Percentiles rank a stretch among this genome's conserved stretches.
These are phyloP conservation scores for Symphodus melops DNA, from an alignment of 2,113 vertebrate species.

Conservation along the genomic window DNA sequence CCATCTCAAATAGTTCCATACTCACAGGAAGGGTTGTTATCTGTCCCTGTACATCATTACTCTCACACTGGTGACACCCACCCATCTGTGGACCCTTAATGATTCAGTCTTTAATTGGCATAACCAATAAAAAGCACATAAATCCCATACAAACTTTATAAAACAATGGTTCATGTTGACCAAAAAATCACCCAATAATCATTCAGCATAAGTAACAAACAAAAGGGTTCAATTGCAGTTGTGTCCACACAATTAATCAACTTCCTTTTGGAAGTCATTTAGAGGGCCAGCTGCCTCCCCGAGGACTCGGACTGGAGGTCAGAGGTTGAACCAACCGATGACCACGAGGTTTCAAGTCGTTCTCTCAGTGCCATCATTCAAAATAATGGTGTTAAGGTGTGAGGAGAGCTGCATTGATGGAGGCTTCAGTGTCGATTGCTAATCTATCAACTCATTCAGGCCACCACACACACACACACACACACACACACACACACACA, in stretches of 20 bases:
- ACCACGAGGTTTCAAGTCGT: conserved; percentile 20
- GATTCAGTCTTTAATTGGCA: no score
- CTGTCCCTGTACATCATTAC: no score
- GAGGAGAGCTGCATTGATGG: not conserved
- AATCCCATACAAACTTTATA: no score
- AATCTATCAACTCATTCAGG: not conserved
- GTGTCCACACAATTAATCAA: conserved; percentile 43
- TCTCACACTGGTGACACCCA: no score
- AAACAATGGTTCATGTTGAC: no score
- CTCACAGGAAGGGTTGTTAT: no score
- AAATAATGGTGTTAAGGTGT: not conserved
- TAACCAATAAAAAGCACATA: no score
- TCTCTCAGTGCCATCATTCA: conserved; percentile 16
- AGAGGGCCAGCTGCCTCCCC: conserved; percentile 3
- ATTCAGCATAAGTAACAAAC: conserved; percentile 22
- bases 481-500: not conserved
- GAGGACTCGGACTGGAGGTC: not conserved
- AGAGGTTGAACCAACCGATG: no score
- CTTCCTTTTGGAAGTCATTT: conserved; percentile 17
- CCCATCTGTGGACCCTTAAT: no score
- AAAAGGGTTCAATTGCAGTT: conserved; percentile 21
- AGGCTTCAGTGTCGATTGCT: not conserved
- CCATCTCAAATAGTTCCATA: no score
- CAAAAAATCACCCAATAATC: no score
- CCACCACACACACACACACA: not conserved